Conservation (phyloP, 2,797 vertebrate genomes). For the Kryptolebias ocellatus region DNA sequence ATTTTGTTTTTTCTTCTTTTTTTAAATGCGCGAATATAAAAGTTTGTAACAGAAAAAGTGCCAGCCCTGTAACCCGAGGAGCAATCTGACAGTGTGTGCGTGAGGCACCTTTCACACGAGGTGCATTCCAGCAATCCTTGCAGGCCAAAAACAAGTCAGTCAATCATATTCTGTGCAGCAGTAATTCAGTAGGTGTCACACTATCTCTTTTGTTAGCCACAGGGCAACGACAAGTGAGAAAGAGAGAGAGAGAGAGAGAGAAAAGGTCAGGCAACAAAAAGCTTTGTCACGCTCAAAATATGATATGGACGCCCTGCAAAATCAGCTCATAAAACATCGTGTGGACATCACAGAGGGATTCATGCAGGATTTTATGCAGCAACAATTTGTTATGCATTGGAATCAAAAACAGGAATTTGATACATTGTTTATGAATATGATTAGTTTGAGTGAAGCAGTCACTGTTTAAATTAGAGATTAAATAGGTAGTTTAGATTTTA, state of each 20-base stretch:
- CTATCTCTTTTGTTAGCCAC: constrained; percentile 69
- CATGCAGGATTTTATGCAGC: constrained; percentile 1
- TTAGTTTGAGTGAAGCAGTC: not conserved
- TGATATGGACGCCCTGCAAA: constrained; percentile 9
- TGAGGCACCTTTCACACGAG: constrained; percentile 67
- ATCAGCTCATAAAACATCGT: constrained; percentile 19
- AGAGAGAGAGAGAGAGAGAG: constrained; percentile 12
- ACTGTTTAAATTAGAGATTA: not conserved
- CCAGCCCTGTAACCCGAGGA: constrained; percentile 72
- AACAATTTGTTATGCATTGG: constrained; percentile 9
- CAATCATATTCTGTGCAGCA: constrained; percentile 63
- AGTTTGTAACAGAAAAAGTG: constrained; percentile 62
- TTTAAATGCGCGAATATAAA: constrained; percentile 42
- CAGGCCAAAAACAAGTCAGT: constrained; percentile 75
- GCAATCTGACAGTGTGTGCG: constrained; percentile 61
- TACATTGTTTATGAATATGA: not conserved
- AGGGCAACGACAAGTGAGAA: constrained; percentile 37
- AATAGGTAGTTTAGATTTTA: constrained; percentile 8
- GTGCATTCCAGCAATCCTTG: constrained; percentile 73
- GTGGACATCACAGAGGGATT: constrained; percentile 21
- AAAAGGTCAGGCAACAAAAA: constrained; percentile 38
- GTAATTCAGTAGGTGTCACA: constrained; percentile 69
- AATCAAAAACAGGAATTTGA: constrained; percentile 10
- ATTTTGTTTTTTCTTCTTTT: constrained; percentile 12
- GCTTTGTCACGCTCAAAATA: constrained; percentile 28